Conservation (phyloP, 2,888 invertebrate genomes). For the Eurytoma adleriae region DNA sequence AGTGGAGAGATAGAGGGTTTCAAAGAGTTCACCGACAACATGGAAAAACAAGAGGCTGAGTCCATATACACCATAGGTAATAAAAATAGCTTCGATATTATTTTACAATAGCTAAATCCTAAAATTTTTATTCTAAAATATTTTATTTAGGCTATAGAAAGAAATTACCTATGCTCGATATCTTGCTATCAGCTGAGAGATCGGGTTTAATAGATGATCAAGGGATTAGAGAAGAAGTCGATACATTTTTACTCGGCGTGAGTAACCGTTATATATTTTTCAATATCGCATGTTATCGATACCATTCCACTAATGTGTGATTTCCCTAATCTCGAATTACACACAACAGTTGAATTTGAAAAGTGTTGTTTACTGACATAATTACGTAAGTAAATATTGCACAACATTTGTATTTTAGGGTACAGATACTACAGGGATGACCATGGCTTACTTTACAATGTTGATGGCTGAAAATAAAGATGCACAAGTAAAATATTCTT, state of each 20-base stretch:
- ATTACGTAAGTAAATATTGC: too few species aligned
- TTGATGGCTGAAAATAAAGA: slow-evolving; percentile 75
- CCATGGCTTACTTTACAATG: slow-evolving; percentile 76
- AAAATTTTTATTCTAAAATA: too few species aligned
- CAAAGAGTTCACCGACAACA: background rate
- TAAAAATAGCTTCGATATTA: background rate
- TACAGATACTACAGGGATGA: slow-evolving; percentile 80
- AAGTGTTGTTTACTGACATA: too few species aligned
- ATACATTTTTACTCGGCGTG: slow-evolving; percentile 57
- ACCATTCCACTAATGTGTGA: too few species aligned
- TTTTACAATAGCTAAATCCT: too few species aligned
- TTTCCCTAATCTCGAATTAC: too few species aligned
- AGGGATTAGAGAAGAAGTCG: slow-evolving; percentile 44
- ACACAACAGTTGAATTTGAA: too few species aligned
- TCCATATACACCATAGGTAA: background rate
- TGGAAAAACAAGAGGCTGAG: background rate
- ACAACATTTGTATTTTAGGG: slow-evolving; percentile 71
- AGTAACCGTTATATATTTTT: background rate
- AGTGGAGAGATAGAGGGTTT: background rate
- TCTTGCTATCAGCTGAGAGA: slow-evolving; percentile 52
- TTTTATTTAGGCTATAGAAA: background rate
- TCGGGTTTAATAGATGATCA: slow-evolving; percentile 54
- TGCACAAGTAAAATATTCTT: slow-evolving; percentile 59
- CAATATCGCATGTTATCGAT: too few species aligned
- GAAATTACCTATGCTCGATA: slow-evolving; percentile 55